Evolutionary conservation across 2,113 vertebrate species (phyloP), one percentile per base, ranked within the genome.

Genomic region (Psammodynastes pulverulentus): DNA sequence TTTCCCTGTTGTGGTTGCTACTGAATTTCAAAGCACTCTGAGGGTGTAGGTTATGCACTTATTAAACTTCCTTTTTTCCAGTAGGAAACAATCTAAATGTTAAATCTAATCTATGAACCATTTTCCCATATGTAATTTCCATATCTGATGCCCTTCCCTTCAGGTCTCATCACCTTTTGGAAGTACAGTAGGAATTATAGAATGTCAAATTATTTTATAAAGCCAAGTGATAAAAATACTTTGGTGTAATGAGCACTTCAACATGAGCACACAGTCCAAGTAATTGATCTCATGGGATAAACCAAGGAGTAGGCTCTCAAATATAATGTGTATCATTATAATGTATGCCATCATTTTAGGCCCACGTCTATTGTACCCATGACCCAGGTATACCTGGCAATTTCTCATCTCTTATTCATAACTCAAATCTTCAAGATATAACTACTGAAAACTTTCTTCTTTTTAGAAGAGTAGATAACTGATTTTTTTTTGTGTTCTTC

Each of bases 281-380:
- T 93, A 94, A 94, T 87, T 93, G 94, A 53, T 93, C 93, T 93
- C 94, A 95, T 93, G 96, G 91, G 93, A 96, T 95, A 94, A 92
- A 92, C 93, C 92, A 95, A 95, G 93, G 87, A 92, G 94, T 91
- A 95, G 92, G 79, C 92, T 96, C 92, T 94, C 89, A 93, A 94
- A 91, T 89, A 93, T 92, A 96, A 93, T 93, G 10, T 52, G 87
- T 43, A 88, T 95, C 93, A 96, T 96, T 96, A 97, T 96, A 96
- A 96, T 96, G 94, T 94, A 95, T 96, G 94, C 94, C 88, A 93
- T 93, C 95, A 54, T 92, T 94, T 95, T 91, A 95, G 94, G 92
- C 0, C 19, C 92, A 91, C 54, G 45, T 92, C 95, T 90, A 93
- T 91, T 92, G 24, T 95, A 95, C 95, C 92, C 95, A 53, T 92